phyloP scores from a whole-genome alignment of 1,140 invertebrate species.

The Wiebesia pumilae region DNA sequence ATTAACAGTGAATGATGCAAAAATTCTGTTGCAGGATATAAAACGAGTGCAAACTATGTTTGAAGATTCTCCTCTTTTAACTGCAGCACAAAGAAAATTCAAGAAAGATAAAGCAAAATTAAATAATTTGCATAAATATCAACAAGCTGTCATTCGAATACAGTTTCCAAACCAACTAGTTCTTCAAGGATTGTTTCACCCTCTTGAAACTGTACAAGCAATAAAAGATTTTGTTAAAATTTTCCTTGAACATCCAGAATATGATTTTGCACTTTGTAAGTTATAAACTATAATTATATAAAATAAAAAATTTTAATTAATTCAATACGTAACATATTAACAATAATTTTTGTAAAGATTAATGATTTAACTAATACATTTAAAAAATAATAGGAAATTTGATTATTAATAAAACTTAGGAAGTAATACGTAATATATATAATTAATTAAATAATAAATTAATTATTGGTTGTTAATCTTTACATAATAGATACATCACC shows the following conservation, averaged over 20 bases:
- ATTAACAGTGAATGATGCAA: constrained; percentile 85
- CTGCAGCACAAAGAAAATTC: constrained; percentile 78
- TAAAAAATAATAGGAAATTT: too few relatives aligned
- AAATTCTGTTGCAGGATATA: constrained; percentile 81
- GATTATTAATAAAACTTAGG: too few relatives aligned
- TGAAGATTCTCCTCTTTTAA: constrained; percentile 82
- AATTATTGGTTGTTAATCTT: neutral
- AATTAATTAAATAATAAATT: neutral
- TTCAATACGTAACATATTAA: too few relatives aligned
- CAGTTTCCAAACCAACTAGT: constrained; percentile 88
- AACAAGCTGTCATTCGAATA: constrained; percentile 84
- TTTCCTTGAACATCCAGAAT: constrained; percentile 78
- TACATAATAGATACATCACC: constrained; percentile 84
- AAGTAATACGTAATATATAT: too few relatives aligned
- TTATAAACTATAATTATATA: constrained; percentile 54
- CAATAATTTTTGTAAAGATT: too few relatives aligned
- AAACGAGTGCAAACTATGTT: constrained; percentile 78
- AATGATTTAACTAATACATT: too few relatives aligned
- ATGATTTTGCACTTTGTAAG: constrained; percentile 86
- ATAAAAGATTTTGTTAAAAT: constrained; percentile 83
- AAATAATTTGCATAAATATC: constrained; percentile 80
- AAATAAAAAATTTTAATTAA: too few relatives aligned
- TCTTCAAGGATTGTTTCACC: constrained; percentile 86
- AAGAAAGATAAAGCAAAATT: constrained; percentile 78
- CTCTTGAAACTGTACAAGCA: constrained; percentile 80